Evolutionary conservation across 1,140 invertebrate genomes (phyloP).

Genomic region (Diuraphis noxia): DNA sequence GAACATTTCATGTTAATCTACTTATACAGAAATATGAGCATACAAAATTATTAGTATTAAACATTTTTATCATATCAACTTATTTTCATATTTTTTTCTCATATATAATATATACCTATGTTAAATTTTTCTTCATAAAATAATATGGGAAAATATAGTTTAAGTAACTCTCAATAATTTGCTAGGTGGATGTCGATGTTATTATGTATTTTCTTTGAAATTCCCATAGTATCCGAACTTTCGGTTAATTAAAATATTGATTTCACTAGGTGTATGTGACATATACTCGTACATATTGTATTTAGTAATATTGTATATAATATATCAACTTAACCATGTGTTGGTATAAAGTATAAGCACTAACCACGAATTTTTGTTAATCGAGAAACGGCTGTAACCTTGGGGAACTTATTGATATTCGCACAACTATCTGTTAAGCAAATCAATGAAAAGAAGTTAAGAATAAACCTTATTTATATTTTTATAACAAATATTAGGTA

Average conservation of each 20-base stretch:
- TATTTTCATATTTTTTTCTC: not conserved
- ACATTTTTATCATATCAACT: not conserved
- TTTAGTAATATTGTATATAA: not conserved
- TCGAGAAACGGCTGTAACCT: not conserved
- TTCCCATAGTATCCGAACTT: not conserved
- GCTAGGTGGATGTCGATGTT: too few relatives aligned
- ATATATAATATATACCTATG: too few relatives aligned
- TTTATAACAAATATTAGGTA: not conserved
- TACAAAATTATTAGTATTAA: not conserved
- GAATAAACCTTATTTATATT: not conserved
- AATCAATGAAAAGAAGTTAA: not conserved
- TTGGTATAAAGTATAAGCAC: not conserved
- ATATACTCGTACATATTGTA: not conserved
- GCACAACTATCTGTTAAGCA: not conserved
- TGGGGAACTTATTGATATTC: not conserved
- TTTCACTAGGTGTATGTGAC: not conserved
- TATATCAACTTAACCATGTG: not conserved
- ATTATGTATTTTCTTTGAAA: too few relatives aligned
- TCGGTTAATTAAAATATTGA: not conserved
- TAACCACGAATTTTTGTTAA: not conserved
- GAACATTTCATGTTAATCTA: too few relatives aligned
- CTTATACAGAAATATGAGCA: too few relatives aligned
- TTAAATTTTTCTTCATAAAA: too few relatives aligned
- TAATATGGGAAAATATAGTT: too few relatives aligned
- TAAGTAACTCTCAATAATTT: too few relatives aligned